Evolutionary conservation across 2,797 vertebrate genomes (phyloP), one percentile per base, ranked within the genome.

Genomic region (Kryptolebias ocellatus): DNA sequence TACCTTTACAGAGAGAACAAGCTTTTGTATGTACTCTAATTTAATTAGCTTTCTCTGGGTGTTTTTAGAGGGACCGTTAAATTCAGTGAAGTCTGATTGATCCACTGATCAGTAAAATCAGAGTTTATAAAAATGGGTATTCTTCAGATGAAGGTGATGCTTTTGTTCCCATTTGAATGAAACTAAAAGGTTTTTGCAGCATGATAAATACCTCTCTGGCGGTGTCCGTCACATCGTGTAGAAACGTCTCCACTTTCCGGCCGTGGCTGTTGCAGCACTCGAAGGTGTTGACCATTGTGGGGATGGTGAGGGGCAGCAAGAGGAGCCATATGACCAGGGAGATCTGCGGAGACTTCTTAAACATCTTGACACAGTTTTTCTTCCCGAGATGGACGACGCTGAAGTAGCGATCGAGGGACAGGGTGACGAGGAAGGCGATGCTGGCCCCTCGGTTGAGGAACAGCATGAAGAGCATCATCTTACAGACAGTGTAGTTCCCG

Each of bases 361-460:
- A 18, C 16, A 84, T 74, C 17, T 76, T 80, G 3, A 86, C 64
- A 2, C 85, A 50, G 34, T 92, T 92, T 61, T 59, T 93, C 31
- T 85, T 80, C 1, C 78, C 58, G 0, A 92, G 92, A 18, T 92
- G 89, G 1, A 90, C 92, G 79, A 93, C 93, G 0, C 72, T 80
- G 17, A 92, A 86, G 74, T 93, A 95, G 11, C 90, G 90, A 54
- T 94, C 87, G 2, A 93, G 51, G 31, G 92, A 91, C 56, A 90
- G 70, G 11, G 85, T 87, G 0, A 90, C 90, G 80, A 96, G 91
- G 87, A 95, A 92, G 59, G 85, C 78, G 0, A 93, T 83, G 55
- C 92, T 95, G 8, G 88, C 86, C 0, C 89, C 88, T 0, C 90
- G 83, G 86, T 94, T 92, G 57, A 94, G 85, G 24, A 89, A 87